Conservation (phyloP, 2,113 vertebrate genomes). For the Forbesichthys papilliferus region DNA sequence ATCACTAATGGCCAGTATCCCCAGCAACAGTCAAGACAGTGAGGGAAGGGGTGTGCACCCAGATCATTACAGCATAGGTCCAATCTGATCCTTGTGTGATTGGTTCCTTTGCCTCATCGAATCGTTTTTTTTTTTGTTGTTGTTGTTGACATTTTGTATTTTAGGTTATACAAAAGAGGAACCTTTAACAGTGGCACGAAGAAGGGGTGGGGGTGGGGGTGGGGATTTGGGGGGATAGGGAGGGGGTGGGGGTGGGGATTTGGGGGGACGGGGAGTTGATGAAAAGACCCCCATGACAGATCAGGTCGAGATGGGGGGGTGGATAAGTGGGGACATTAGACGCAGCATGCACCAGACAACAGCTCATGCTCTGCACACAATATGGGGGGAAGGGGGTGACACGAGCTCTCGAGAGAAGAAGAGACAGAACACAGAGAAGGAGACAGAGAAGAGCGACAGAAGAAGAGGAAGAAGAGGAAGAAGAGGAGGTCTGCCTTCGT, state of each 20-base stretch:
- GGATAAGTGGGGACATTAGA: slow-evolving; percentile 73
- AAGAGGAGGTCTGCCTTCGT: slow-evolving; percentile 40
- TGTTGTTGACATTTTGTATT: slow-evolving; percentile 44
- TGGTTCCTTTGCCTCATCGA: slow-evolving; percentile 57
- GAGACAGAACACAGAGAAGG: slow-evolving; percentile 20
- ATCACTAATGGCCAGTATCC: slow-evolving; percentile 60
- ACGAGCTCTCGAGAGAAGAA: slow-evolving; percentile 47
- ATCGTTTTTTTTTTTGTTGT: slow-evolving; percentile 50
- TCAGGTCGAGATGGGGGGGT: slow-evolving; percentile 76
- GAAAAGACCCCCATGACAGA: slow-evolving; percentile 73
- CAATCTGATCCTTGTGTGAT: slow-evolving; percentile 67
- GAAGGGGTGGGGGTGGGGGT: slow-evolving; percentile 54
- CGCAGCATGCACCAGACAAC: slow-evolving; percentile 88
- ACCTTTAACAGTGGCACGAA: slow-evolving; percentile 83
- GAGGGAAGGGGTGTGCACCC: slow-evolving; percentile 76
- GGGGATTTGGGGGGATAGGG: no score
- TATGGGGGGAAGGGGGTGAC: slow-evolving; percentile 72
- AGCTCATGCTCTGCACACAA: slow-evolving; percentile 87
- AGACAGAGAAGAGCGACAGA: slow-evolving; percentile 27
- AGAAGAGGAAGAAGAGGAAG: slow-evolving; percentile 43
- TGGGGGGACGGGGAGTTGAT: slow-evolving; percentile 80
- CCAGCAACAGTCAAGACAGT: slow-evolving; percentile 79
- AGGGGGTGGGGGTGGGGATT: slow-evolving; percentile 57
- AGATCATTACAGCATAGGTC: slow-evolving; percentile 51
- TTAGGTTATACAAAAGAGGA: slow-evolving; percentile 78